A percentile compares a stretch with the other conserved stretches of the same genome.
Evolutionary conservation across 2,888 invertebrate species (phyloP).

Genomic region (Lydus trimaculatus): DNA sequence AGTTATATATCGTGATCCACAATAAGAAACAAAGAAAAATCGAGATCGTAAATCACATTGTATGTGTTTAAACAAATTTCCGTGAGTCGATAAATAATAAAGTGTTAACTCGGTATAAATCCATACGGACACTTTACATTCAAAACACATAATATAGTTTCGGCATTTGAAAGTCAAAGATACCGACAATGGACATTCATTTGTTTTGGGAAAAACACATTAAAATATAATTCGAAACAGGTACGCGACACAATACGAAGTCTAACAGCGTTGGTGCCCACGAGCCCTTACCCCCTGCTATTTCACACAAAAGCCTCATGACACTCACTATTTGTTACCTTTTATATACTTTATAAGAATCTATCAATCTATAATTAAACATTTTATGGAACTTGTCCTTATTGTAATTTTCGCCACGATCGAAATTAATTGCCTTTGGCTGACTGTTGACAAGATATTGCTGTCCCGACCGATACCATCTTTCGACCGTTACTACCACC

Average conservation of each 20-base stretch:
- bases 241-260: constrained; percentile 60
- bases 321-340: constrained; percentile 60
- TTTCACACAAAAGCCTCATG: constrained; percentile 56
- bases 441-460: constrained; percentile 44
- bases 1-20: constrained; percentile 39
- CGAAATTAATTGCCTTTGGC: constrained; percentile 47
- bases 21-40: constrained; percentile 45
- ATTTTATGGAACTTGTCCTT: constrained; percentile 49
- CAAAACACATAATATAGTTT: constrained; percentile 59
- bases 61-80: constrained; percentile 50
- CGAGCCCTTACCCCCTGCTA: constrained; percentile 53
- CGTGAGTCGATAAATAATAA: constrained; percentile 53
- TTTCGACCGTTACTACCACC: constrained; percentile 25
- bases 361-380: constrained; percentile 59
- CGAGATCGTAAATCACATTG: constrained; percentile 47
- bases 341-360: constrained; percentile 57
- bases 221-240: constrained; percentile 61
- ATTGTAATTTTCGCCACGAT: constrained; percentile 46
- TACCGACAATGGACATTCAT: constrained; percentile 59
- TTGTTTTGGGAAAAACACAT: constrained; percentile 61
- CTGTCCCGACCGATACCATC: constrained; percentile 29
- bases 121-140: constrained; percentile 56
- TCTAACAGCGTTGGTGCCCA: constrained; percentile 46
- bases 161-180: constrained; percentile 57
- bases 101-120: constrained; percentile 55